These are phyloP conservation scores for Brachionus rotundiformis DNA, from an alignment of 1,140 invertebrate genomes.

Conservation along the genomic window DNA sequence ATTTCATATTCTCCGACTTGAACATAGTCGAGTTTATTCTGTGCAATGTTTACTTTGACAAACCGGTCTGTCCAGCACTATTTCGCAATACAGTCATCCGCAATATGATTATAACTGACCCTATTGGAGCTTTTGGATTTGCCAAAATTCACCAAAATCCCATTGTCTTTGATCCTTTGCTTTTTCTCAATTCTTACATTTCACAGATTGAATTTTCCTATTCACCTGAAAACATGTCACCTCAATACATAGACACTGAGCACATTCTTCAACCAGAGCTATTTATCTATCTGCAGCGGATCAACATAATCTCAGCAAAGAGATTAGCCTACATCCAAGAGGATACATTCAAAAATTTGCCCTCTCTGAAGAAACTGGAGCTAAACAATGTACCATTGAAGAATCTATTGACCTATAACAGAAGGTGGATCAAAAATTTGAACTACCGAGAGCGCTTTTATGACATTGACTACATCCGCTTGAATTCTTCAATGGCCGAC, in stretches of 20 bases:
- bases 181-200: background rate
- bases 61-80: background rate
- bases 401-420: slow-evolving; percentile 24
- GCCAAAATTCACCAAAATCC: background rate
- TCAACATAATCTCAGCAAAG: background rate
- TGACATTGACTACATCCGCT: background rate
- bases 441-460: background rate
- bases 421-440: background rate
- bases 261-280: slow-evolving; percentile 4
- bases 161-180: background rate
- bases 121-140: slow-evolving; percentile 31
- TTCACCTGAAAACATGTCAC: background rate
- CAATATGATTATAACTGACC: slow-evolving; percentile 32
- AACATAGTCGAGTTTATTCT: slow-evolving; percentile 2
- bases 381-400: slow-evolving; percentile 21
- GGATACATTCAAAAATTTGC: slow-evolving; percentile 31
- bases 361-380: slow-evolving; percentile 13
- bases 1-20: slow-evolving; percentile 24
- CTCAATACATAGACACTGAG: slow-evolving; percentile 12
- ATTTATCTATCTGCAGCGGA: background rate
- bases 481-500: slow-evolving; percentile 9
- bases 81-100: background rate
- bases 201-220: background rate
- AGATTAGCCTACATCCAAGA: slow-evolving; percentile 33
- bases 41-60: slow-evolving; percentile 29